These are phyloP conservation scores for Emberiza fucata DNA, from an alignment of 2,113 vertebrate species.

Conservation along the genomic window DNA sequence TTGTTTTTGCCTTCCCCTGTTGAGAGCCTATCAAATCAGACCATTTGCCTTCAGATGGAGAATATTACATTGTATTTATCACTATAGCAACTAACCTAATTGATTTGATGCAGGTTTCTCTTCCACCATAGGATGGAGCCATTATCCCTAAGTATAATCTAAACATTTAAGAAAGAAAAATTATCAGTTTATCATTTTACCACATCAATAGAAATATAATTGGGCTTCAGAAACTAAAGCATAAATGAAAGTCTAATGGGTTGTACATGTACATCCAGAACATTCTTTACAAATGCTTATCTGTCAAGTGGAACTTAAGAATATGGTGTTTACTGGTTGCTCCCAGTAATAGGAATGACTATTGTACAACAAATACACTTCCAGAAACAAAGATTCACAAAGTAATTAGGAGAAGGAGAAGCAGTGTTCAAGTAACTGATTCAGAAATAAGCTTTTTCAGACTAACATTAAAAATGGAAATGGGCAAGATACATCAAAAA, in stretches of 20 bases:
- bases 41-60: background rate
- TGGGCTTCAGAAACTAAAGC: background rate
- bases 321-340: background rate
- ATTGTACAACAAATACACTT: background rate
- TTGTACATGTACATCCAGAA: background rate
- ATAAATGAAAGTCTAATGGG: background rate
- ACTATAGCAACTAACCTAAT: conserved; percentile 74
- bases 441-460: background rate
- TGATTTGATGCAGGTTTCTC: conserved; percentile 70
- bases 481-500: background rate
- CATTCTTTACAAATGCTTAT: background rate
- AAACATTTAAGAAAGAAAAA: conserved; percentile 59
- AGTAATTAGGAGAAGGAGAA: background rate
- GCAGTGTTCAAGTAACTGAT: background rate
- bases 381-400: background rate
- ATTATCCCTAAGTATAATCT: conserved; percentile 75
- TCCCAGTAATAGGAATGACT: background rate
- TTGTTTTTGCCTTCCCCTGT: background rate
- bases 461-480: background rate
- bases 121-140: conserved; percentile 90
- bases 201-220: background rate
- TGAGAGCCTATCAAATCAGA: background rate
- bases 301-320: background rate
- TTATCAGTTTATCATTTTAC: background rate
- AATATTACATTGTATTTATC: conserved; percentile 53